Base-by-base conservation (phyloP, 2,888 invertebrate species). In the Drosophila ezoana region DNA sequence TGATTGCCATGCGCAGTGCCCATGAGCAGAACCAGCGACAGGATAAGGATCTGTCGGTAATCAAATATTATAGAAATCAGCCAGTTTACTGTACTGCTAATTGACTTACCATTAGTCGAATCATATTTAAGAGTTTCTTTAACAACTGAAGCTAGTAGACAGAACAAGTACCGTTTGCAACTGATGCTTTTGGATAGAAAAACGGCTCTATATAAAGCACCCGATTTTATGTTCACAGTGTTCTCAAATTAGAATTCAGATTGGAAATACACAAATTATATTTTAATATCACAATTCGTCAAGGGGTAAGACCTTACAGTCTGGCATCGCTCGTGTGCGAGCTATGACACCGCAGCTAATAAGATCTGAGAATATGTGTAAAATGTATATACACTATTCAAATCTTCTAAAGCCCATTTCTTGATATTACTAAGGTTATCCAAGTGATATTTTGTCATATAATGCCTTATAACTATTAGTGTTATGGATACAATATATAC, bases 171-270 rank as follows among this genome's bases (percentile, higher is more conserved):
- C 28, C 28, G 28, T 28, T 8, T 28, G 28, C 28, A 28, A 74
- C 62, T 60, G 28, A 14, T 33, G 37, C 11, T 18, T 13, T 20
- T 41, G 9, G 2, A 3, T 1, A 38, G 13, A 0, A 9, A 1
- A 14, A 13, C 35, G 18, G 23, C 14, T 6, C 47, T 52, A 64
- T 77, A 53, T 82, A 68, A 66, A 53, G 40, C 41, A 11, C 0
- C 4, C 14, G 2, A 11, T 8, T 49, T 20, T 41, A 38, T 20
- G 28, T 35, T 14, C 13, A 16, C 5, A 23, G 9, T 4, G 11
- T 28, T 28, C 28, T 28, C 28, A 28, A 49, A 79, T 67, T 81
- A 18, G 47, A 75, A 75, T 72, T 52, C 61, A 63, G 3, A 78
- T 63, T 53, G 4, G 9, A 73, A 51, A 62, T 60, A 60, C 80